A percentile compares a stretch with the other conserved stretches of the same genome.
These are phyloP conservation scores for Cephus pygmeus DNA, from an alignment of 2,888 invertebrate species.

Conservation along the genomic window DNA sequence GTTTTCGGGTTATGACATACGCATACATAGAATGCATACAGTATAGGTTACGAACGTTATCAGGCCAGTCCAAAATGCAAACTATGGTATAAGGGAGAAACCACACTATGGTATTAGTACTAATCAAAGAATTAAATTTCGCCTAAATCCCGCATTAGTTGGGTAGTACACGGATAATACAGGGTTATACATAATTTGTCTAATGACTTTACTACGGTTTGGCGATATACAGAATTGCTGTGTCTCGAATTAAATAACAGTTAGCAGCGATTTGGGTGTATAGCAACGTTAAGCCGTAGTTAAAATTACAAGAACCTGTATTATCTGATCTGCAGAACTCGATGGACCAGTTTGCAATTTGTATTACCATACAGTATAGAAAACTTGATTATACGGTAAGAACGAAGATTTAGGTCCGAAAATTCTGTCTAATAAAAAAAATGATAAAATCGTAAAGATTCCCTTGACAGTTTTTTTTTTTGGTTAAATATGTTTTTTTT, in stretches of 20 bases:
- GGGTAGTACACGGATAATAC: slow-evolving; percentile 33
- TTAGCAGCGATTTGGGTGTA: not conserved
- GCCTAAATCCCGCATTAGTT: slow-evolving; percentile 31
- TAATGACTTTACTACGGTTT: slow-evolving; percentile 30
- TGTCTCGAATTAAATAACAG: not conserved
- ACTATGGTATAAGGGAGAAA: not conserved
- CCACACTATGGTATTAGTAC: not conserved
- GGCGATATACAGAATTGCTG: not conserved
- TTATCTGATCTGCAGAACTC: not conserved
- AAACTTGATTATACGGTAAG: not conserved
- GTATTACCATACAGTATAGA: not conserved
- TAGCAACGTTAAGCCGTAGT: not conserved
- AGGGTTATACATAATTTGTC: slow-evolving; percentile 50
- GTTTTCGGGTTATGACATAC: slow-evolving; percentile 13
- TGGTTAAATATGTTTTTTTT: not conserved
- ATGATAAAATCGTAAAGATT: not conserved
- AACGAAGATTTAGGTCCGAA: not conserved
- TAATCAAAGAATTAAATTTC: slow-evolving; percentile 26
- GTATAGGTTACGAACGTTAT: not conserved
- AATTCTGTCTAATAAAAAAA: not conserved
- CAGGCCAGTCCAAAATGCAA: not conserved
- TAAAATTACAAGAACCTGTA: not conserved
- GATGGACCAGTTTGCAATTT: not conserved
- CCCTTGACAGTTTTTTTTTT: not conserved
- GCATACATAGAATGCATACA: not conserved